Conservation (phyloP, 2,888 invertebrate species). For the Leucozona laternaria region DNA sequence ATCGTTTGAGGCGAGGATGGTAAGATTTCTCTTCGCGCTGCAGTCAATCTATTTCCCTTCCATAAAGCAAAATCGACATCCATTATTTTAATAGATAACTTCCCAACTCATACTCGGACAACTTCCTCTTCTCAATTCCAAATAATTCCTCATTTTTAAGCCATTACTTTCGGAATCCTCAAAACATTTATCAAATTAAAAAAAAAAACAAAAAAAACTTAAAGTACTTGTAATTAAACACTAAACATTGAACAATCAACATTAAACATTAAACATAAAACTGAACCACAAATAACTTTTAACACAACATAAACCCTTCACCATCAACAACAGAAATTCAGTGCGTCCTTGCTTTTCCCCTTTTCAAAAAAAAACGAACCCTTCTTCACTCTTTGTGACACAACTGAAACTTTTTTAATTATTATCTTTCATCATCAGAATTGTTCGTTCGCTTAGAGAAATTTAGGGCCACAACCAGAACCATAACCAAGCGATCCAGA, state of each 20-base stretch:
- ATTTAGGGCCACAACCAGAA: not conserved
- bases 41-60: too few species aligned
- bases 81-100: not conserved
- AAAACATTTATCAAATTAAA: conserved; percentile 14
- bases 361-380: conserved; percentile 6
- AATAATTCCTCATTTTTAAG: too few species aligned
- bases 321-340: conserved; percentile 23
- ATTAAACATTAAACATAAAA: conserved; percentile 5
- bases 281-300: conserved; percentile 10
- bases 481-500: conserved; percentile 9
- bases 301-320: not conserved
- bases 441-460: conserved; percentile 15
- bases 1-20: too few species aligned
- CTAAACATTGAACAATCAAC: conserved; percentile 12
- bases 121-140: not conserved
- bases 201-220: not conserved
- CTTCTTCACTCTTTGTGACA: conserved; percentile 14
- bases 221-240: conserved; percentile 13
- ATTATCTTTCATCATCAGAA: conserved; percentile 49
- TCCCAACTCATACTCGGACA: not conserved
- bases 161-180: not conserved
- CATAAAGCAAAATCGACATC: too few species aligned
- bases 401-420: conserved; percentile 64
- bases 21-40: too few species aligned
- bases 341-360: not conserved